Conservation (phyloP, 2,113 vertebrate species). For the Hyaena hyaena region DNA sequence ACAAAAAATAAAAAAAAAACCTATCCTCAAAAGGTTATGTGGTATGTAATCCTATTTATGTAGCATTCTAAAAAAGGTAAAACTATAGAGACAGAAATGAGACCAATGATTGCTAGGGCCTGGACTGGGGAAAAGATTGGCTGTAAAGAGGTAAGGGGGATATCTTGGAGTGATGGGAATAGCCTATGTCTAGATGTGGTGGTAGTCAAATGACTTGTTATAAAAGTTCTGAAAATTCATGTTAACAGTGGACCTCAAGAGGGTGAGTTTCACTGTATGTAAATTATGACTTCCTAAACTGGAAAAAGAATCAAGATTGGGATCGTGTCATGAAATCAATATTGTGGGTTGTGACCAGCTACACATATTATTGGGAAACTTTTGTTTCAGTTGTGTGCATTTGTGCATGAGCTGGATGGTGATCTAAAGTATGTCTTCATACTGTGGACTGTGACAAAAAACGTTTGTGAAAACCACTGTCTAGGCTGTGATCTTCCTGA, state of each 20-base stretch:
- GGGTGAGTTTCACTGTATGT: background rate
- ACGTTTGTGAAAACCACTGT: background rate
- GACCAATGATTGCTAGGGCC: background rate
- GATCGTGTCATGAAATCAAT: background rate
- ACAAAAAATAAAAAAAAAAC: too few relatives aligned
- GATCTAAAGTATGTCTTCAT: background rate
- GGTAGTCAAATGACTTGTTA: background rate
- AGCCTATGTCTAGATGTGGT: background rate
- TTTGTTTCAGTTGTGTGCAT: background rate
- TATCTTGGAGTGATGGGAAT: slow-evolving; percentile 7
- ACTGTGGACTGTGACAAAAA: background rate
- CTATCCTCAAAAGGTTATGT: background rate
- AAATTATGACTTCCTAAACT: slow-evolving; percentile 16
- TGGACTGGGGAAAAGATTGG: background rate
- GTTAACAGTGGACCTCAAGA: background rate
- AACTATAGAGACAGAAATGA: background rate
- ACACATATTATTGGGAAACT: background rate
- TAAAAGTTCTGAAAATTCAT: slow-evolving; percentile 11
- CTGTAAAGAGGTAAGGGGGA: background rate
- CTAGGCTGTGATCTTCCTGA: background rate
- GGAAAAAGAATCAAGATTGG: background rate
- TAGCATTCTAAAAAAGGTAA: background rate
- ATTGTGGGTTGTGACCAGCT: background rate
- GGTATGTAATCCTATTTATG: background rate
- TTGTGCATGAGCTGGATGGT: background rate